Percentiles rank a stretch among this genome's conserved stretches.
phyloP scores from a whole-genome alignment of 2,888 invertebrate species.

The Polydrusus pterygomalis region DNA sequence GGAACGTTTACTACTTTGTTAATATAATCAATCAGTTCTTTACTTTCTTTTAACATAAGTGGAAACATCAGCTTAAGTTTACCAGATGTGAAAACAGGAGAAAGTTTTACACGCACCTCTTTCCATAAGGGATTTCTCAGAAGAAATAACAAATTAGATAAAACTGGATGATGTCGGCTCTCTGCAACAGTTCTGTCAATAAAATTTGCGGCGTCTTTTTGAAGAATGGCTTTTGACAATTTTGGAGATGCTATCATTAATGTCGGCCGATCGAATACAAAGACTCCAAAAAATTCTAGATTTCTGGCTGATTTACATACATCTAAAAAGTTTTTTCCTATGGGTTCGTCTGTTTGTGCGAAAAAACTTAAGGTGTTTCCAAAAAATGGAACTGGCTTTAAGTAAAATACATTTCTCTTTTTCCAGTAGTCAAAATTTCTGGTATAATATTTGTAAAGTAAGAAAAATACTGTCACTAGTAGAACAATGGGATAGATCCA shows the following conservation, averaged over 20 bases:
- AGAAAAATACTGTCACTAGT: conserved; percentile 3
- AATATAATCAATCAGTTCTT: conserved; percentile 61
- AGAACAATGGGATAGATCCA: conserved; percentile 11
- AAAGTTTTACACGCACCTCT: conserved; percentile 72
- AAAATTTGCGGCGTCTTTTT: not conserved
- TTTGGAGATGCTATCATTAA: conserved; percentile 23
- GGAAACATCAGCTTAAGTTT: conserved; percentile 75
- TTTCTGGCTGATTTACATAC: not conserved
- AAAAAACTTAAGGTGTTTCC: conserved; percentile 20
- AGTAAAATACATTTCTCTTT: conserved; percentile 11
- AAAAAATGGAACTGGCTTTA: conserved; percentile 28
- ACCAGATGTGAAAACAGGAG: conserved; percentile 75
- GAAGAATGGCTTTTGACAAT: conserved; percentile 9
- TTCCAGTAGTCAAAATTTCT: conserved; percentile 32
- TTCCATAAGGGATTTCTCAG: conserved; percentile 75
- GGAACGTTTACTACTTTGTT: conserved; percentile 21
- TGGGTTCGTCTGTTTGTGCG: not conserved
- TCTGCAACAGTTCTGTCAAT: not conserved
- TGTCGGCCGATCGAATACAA: conserved; percentile 10
- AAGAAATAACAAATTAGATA: conserved; percentile 64
- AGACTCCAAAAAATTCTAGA: conserved; percentile 25
- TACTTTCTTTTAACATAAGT: conserved; percentile 69
- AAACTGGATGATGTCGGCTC: not conserved
- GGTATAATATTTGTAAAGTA: conserved; percentile 15
- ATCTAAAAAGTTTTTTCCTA: conserved; percentile 1